Evolutionary conservation across 1,140 invertebrate species (phyloP), one percentile per base, ranked within the genome.

Genomic region (Marisa cornuarietis): DNA sequence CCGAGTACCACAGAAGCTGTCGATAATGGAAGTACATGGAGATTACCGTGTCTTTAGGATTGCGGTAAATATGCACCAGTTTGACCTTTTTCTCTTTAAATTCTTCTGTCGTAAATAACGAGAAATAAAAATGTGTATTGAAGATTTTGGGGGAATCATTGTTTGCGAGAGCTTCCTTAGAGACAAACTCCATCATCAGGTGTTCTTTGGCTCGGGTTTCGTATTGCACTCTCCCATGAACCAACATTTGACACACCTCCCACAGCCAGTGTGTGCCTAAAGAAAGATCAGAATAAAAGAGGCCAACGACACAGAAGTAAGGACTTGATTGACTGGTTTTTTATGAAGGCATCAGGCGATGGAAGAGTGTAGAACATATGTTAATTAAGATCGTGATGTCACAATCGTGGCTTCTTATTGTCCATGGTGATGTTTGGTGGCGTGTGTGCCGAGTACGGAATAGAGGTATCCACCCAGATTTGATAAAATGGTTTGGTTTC

Each of bases 11-110:
- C 8, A 16, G 9, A 22, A 77, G 3, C n/a, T 77, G 71, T 26
- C 58, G 65, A 42, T 51, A 71, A 74, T 81, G 79, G 51, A 81
- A 71, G 20, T 65, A 84, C 16, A 51, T 0, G n/a, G 83, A 84
- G 49, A 85, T 80, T 11, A 58, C 31, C 7, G 75, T 51, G 73
- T 85, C 84, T 71, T 85, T 85, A 5, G 82, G 84, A 51, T 85
- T 85, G n/a, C 84, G 69, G 18, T 77, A 72, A 11, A 81, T 71
- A 26, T 82, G 76, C 63, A 85, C 18, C 13, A 82, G 63, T 71
- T 85, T 83, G 4, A 54, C 61, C 24, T 62, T 61, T 54, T 81
- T 81, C 26, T 66, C 62, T 42, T 66, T 52, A 5, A 52, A 54
- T 20, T 80, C 63, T 11, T 77, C 42, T 24, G 26, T 76, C 8